Conservation (phyloP, 2,888 invertebrate species). For the Drosophila meridiana region DNA sequence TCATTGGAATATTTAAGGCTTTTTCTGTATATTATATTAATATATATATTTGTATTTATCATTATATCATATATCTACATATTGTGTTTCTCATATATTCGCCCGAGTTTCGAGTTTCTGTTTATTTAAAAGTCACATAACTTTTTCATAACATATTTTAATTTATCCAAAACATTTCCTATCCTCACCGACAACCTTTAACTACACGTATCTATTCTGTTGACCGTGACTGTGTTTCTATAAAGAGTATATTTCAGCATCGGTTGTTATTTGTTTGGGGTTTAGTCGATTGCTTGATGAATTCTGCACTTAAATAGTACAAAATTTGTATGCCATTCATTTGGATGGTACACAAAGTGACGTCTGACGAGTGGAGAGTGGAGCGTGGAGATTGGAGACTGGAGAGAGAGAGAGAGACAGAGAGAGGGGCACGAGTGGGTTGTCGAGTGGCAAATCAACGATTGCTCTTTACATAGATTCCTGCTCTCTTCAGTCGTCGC, state of each 20-base stretch:
- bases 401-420: not conserved
- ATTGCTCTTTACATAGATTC: slow-evolving; percentile 51
- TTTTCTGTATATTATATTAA: no score
- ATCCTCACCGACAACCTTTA: no score
- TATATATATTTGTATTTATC: not conserved
- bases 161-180: not conserved
- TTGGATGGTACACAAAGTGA: slow-evolving; percentile 68
- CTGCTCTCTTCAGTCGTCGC: slow-evolving; percentile 6
- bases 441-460: slow-evolving; percentile 59
- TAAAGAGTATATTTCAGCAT: slow-evolving; percentile 10
- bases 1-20: not conserved
- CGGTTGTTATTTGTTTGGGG: slow-evolving; percentile 29
- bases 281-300: slow-evolving; percentile 52
- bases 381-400: not conserved
- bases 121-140: not conserved
- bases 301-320: slow-evolving; percentile 66
- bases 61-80: not conserved
- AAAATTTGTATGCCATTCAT: slow-evolving; percentile 79
- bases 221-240: slow-evolving; percentile 1
- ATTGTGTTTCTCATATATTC: no score
- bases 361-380: slow-evolving; percentile 9
- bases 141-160: not conserved
- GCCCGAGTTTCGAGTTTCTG: no score
- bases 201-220: not conserved
- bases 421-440: not conserved